phyloP scores from a whole-genome alignment of 2,797 vertebrate genomes.

The Acanthurus tractus region DNA sequence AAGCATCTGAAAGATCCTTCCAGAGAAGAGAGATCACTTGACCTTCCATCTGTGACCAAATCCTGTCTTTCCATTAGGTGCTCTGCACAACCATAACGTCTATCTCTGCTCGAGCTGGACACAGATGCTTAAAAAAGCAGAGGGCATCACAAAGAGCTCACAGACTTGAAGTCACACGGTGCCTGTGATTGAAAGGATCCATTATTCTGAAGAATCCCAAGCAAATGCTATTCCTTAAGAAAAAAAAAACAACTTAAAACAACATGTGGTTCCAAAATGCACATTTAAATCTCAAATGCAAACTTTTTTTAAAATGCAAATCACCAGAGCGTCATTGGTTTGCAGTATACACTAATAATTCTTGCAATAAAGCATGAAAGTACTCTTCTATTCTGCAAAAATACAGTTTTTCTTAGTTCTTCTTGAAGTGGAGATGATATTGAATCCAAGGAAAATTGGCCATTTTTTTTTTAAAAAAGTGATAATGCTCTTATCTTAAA shows the following conservation, averaged over 20 bases:
- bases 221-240: slow-evolving; percentile 43
- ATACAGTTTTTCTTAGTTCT: no score
- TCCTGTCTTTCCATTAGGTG: slow-evolving; percentile 75
- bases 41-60: slow-evolving; percentile 77
- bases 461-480: no score
- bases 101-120: slow-evolving; percentile 70
- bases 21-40: slow-evolving; percentile 82
- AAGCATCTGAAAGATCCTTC: slow-evolving; percentile 77
- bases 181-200: slow-evolving; percentile 73
- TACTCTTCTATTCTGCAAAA: neutral
- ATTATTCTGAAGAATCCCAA: slow-evolving; percentile 66
- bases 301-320: neutral
- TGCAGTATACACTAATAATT: neutral
- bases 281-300: slow-evolving; percentile 21
- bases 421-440: no score
- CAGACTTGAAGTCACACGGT: slow-evolving; percentile 76
- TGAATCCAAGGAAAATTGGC: no score
- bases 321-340: neutral
- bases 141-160: slow-evolving; percentile 73
- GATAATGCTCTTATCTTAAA: no score
- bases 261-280: slow-evolving; percentile 28
- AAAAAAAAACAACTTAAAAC: slow-evolving; percentile 33
- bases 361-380: neutral
- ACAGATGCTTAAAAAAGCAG: slow-evolving; percentile 75
- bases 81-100: slow-evolving; percentile 71